Base-by-base conservation (phyloP, 64 coral and sea anemone genomes). In the Stichodactyla helianthus region DNA sequence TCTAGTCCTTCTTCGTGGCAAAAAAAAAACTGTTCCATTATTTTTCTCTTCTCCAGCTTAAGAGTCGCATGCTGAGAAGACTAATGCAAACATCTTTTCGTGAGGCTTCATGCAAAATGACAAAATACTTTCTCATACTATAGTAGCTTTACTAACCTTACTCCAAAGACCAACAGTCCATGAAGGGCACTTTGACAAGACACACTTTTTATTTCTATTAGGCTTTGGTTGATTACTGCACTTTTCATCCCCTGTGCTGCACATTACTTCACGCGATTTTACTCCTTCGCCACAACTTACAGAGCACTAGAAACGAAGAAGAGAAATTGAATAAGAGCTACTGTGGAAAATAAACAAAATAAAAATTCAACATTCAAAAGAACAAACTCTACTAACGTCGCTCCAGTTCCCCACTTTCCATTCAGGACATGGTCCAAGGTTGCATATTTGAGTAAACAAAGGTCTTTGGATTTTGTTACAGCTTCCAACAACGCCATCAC, bases 391-490 rank as follows among this genome's bases (percentile, higher is more conserved):
- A 81, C 79, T 27, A 77, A 94, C 93, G 56, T 90, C 31, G 25
- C 84, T 77, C 93, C 93, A 94, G 17, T 27, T 20, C 55, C 84
- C 84, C n/a, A 60, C 79, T 63, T 19, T 90, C 93, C 93, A 94
- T 8, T 84, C 53, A 35, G 90, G 90, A 87, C 90, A 92, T 0
- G 77, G 12, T 64, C 77, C 84, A 82, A 60, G 20, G 16, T 87
- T 86, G 57, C 90, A 92, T 15, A 19, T 71, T 17, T 31, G 19
- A 57, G 78, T 23, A 9, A 23, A 59, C 27, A 31, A 23, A 19
- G 88, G 84, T 77, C 53, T 94, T 79, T 79, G 55, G 7, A 2
- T 52, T 14, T 52, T 28, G 25, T 88, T 26, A 23, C 74, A 88
- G 44, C 67, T 87, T 23, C 71, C 82, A 71, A 23, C 59, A 59